phyloP scores from a whole-genome alignment of 2,113 vertebrate species.

The Sturnira hondurensis region DNA sequence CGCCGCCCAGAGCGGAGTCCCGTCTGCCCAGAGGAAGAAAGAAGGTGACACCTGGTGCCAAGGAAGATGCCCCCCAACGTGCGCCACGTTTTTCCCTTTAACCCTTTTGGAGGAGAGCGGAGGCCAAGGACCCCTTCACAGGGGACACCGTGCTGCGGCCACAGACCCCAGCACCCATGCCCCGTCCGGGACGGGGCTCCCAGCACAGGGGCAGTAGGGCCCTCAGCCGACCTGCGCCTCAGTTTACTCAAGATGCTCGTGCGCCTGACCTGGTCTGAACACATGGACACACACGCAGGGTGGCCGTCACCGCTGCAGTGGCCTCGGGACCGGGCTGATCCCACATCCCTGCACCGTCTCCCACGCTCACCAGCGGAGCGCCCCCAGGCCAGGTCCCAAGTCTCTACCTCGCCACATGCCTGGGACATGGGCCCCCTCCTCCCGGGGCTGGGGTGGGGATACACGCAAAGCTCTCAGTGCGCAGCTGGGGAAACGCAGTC shows the following conservation, averaged over 20 bases:
- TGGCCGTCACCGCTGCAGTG: too few species aligned
- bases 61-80: neutral
- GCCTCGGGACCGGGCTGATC: too few species aligned
- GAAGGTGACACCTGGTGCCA: neutral
- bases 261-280: too few species aligned
- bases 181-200: neutral
- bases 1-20: neutral
- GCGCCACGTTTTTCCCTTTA: neutral
- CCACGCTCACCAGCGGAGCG: neutral
- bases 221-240: neutral
- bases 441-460: rapidly evolving
- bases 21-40: neutral
- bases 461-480: neutral
- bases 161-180: rapidly evolving
- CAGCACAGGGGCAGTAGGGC: rapidly evolving
- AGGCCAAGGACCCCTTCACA: rapidly evolving
- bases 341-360: rapidly evolving
- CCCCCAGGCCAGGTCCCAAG: neutral
- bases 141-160: rapidly evolving
- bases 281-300: too few species aligned
- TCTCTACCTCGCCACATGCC: neutral
- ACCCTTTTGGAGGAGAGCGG: neutral
- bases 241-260: neutral
- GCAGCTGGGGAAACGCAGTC: rapidly evolving
- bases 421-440: neutral